A percentile compares a stretch with the other conserved stretches of the same genome.
Conservation (phyloP, 1,140 invertebrate genomes). For the Conus ventricosus region DNA sequence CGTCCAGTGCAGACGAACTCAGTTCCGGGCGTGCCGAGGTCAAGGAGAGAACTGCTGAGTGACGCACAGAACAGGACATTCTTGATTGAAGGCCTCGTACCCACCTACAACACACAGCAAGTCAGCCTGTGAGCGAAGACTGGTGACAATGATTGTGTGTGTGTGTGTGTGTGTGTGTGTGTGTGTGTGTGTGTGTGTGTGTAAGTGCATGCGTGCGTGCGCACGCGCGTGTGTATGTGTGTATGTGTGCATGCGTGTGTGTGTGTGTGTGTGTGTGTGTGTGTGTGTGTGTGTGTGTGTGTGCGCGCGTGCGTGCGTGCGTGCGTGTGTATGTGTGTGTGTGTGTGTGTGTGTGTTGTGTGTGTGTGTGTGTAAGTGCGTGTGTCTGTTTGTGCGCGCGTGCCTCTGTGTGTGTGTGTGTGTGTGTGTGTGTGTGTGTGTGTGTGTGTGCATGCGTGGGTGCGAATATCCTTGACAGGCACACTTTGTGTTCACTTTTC, state of each 20-base stretch:
- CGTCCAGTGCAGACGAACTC: background rate
- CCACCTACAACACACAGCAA: conserved; percentile 44
- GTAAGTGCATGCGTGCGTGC: too few relatives aligned
- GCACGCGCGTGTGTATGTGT: too few relatives aligned
- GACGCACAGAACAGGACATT: conserved; percentile 44
- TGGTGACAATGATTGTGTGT: background rate
- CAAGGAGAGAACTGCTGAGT: conserved; percentile 14
- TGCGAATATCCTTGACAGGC: too few relatives aligned
- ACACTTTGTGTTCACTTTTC: too few relatives aligned
- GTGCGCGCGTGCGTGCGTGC: too few relatives aligned
- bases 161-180: background rate
- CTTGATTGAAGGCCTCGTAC: conserved; percentile 41
- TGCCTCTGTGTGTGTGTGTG: too few relatives aligned
- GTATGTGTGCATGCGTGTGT: too few relatives aligned
- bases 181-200: conserved; percentile 1
- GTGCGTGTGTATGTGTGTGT: background rate
- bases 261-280: background rate
- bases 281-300: background rate
- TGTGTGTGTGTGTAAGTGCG: background rate
- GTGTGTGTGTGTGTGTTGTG: background rate
- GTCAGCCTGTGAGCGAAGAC: background rate
- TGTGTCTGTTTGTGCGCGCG: too few relatives aligned
- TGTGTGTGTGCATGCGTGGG: too few relatives aligned
- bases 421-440: too few relatives aligned
- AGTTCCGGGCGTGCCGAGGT: background rate